phyloP scores from a whole-genome alignment of 2,888 invertebrate species.

The Rhagophthalmus giganteus region DNA sequence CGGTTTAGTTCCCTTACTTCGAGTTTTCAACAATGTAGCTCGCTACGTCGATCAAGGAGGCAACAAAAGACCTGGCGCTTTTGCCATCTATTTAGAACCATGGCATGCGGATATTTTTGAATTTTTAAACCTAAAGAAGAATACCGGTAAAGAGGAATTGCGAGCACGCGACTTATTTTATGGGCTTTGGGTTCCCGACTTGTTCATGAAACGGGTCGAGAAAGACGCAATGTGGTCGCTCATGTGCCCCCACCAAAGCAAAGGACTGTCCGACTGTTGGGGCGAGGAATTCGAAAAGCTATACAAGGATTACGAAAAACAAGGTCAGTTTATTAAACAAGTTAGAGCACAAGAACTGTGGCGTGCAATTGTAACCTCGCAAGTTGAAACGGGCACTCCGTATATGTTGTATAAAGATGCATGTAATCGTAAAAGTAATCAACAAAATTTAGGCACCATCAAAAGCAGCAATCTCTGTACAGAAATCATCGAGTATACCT shows the following conservation, averaged over 20 bases:
- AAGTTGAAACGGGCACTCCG: slow-evolving; percentile 97
- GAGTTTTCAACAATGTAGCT: slow-evolving; percentile 94
- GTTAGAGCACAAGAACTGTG: slow-evolving; percentile 86
- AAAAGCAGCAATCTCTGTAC: slow-evolving; percentile 98
- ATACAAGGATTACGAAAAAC: slow-evolving; percentile 84
- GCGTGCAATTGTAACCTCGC: slow-evolving; percentile 91
- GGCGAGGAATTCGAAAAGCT: slow-evolving; percentile 92
- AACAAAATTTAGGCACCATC: slow-evolving; percentile 97
- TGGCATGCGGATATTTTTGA: slow-evolving; percentile 99
- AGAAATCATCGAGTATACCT: slow-evolving; percentile 94
- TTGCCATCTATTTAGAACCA: slow-evolving; percentile 96
- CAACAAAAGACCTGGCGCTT: slow-evolving; percentile 96
- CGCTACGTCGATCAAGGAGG: slow-evolving; percentile 98
- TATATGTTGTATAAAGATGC: slow-evolving; percentile 97
- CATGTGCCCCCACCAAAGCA: slow-evolving; percentile 95
- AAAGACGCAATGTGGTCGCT: slow-evolving; percentile 85
- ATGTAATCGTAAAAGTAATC: slow-evolving; percentile 96
- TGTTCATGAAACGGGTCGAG: slow-evolving; percentile 96
- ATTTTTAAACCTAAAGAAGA: slow-evolving; percentile 92
- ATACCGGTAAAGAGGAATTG: slow-evolving; percentile 92
- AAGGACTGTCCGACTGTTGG: slow-evolving; percentile 89
- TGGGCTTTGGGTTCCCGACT: slow-evolving; percentile 96
- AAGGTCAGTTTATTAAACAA: slow-evolving; percentile 66
- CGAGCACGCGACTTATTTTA: slow-evolving; percentile 95
- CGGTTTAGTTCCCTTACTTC: slow-evolving; percentile 93